These are phyloP conservation scores for Melinopterus prodromus DNA, from an alignment of 2,888 invertebrate species.

Conservation along the genomic window DNA sequence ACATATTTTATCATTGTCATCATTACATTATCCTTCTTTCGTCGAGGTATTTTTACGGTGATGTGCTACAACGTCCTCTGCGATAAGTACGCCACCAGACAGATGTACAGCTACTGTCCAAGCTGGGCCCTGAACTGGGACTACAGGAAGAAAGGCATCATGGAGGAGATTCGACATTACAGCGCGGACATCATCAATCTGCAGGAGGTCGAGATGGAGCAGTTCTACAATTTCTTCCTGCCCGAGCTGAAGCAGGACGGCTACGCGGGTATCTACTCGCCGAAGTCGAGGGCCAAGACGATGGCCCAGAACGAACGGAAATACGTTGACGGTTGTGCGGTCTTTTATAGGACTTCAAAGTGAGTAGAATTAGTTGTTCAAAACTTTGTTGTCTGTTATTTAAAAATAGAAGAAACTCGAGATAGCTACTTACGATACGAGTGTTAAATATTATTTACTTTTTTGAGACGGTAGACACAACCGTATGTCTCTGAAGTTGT, in stretches of 20 bases:
- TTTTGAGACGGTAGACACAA: too few relatives aligned
- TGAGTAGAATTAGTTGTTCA: constrained; percentile 61
- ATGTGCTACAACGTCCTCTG: constrained; percentile 99
- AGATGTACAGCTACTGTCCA: constrained; percentile 99
- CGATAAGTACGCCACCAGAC: constrained; percentile 98
- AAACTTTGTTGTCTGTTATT: background rate
- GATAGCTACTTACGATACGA: too few relatives aligned
- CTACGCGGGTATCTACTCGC: constrained; percentile 95
- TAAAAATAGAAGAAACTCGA: too few relatives aligned
- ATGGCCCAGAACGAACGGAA: constrained; percentile 97
- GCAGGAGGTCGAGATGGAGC: constrained; percentile 98
- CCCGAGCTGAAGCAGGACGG: constrained; percentile 93
- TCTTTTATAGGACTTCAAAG: constrained; percentile 95
- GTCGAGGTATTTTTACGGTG: constrained; percentile 92
- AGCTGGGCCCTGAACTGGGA: constrained; percentile 99
- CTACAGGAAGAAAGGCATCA: constrained; percentile 95
- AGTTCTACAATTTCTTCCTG: constrained; percentile 96
- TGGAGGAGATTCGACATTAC: constrained; percentile 96
- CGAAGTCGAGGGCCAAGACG: constrained; percentile 97
- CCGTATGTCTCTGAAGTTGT: too few relatives aligned
- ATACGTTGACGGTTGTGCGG: constrained; percentile 99
- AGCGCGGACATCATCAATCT: constrained; percentile 96
- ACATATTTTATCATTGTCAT: too few relatives aligned
- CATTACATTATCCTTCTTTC: background rate
- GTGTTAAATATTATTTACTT: too few relatives aligned